Base-by-base conservation (phyloP, 1,140 invertebrate genomes). In the Nomia melanderi region DNA sequence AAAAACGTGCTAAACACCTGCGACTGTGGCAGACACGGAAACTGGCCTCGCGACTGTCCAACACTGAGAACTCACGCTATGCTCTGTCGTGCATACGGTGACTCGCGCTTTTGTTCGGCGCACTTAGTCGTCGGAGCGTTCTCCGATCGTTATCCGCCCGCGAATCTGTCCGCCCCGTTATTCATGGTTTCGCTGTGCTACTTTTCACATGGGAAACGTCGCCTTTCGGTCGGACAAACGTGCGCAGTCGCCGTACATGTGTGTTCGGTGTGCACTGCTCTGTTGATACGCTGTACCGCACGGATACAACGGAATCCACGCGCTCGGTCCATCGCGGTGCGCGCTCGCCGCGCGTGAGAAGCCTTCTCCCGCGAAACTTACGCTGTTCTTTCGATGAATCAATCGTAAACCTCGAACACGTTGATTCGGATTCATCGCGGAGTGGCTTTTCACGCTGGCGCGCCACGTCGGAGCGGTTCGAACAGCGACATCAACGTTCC, bases 211-310 rank as follows among this genome's bases (percentile, higher is more conserved):
- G n/a, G n/a, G n/a, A n/a, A n/a, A n/a, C n/a, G n/a, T n/a, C n/a
- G n/a, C n/a, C n/a, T n/a, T n/a, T n/a, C n/a, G n/a, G n/a, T n/a
- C n/a, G n/a, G n/a, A n/a, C n/a, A n/a, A n/a, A n/a, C n/a, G n/a
- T n/a, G n/a, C n/a, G n/a, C n/a, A n/a, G 60, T 83, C 77, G 7
- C 47, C n/a, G 63, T 50, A n/a, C 7, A 17, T 86, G 57, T 83
- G 41, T 84, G 78, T 86, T 87, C 53, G 72, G 84, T 88, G 85
- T 87, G 80, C 82, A 84, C 80, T 82, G 88, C 82, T 88, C 12
- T 88, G 71, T 81, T 79, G 70, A 84, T 87, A 85, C 82, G 74
- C 69, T 83, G 31, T 56, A 74, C 62, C 27, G 47, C 39, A 31
- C 53, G 44, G 23, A 71, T 65, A 50, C n/a, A 23, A 78, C 50